Evolutionary conservation across 2,888 invertebrate genomes (phyloP), one percentile per base, ranked within the genome.

Genomic region (Pharmacophagus antenor): DNA sequence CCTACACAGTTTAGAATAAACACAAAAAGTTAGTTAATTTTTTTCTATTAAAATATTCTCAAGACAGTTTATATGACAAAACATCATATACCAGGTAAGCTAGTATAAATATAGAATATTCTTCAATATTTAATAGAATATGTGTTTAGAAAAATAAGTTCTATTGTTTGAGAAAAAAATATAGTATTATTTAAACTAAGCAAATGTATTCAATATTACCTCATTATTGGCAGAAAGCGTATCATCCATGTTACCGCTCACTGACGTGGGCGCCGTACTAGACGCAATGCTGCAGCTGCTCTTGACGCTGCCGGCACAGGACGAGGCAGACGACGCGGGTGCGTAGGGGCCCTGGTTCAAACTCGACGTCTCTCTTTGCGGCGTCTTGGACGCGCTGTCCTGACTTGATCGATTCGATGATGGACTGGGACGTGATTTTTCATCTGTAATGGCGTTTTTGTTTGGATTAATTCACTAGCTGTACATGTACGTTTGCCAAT

Each of bases 401-500:
- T 90, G 90, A 77, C 85, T 88, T 57, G 89, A 85, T 60, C 91
- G 73, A 66, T 86, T 88, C 20, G 91, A 91, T 18, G 85, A 85
- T 4, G 91, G 91, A 63, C 91, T 91, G n/a, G 91, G 91, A 37
- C 91, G 73, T 53, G 91, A 91, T 69, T 91, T 91, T 66, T 91
- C 91, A 62, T 88, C 91, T 91, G 72, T 10, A 57, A 66, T 55
- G 3, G 31, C 20, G 20, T 50, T 44, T 5, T 18, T 18, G 18
- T 44, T 18, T 5, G n/a, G 18, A 44, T 44, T 37, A n/a, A 37
- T 37, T 37, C n/a, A n/a, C n/a, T n/a, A n/a, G n/a, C n/a, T n/a
- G n/a, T n/a, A n/a, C n/a, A n/a, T n/a, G n/a, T n/a, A n/a, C n/a
- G n/a, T n/a, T n/a, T n/a, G n/a, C n/a, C n/a, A n/a, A n/a, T n/a